phyloP scores from a whole-genome alignment of 2,797 vertebrate genomes.

The Sebastes ruberrimus region DNA sequence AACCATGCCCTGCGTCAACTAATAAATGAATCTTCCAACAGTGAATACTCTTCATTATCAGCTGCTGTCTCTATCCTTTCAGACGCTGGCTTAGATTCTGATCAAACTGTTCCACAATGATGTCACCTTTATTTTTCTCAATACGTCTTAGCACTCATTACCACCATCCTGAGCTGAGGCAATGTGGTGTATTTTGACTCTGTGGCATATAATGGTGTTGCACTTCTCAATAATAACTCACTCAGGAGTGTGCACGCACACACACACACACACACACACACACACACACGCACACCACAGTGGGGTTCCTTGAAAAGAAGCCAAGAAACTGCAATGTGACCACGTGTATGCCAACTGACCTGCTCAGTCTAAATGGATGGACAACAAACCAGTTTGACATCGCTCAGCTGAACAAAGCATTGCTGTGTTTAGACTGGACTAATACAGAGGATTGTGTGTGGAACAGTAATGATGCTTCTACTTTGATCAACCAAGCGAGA shows the following conservation, averaged over 20 bases:
- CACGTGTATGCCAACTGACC: constrained; percentile 31
- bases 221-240: constrained; percentile 22
- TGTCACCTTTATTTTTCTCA: constrained; percentile 47
- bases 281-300: constrained; percentile 11
- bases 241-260: not conserved
- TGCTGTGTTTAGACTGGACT: constrained; percentile 28
- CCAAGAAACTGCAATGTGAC: constrained; percentile 37
- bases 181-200: constrained; percentile 60
- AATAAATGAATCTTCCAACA: constrained; percentile 46
- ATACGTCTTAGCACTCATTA: constrained; percentile 37
- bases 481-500: constrained; percentile 18
- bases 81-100: constrained; percentile 4
- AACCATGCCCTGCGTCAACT: constrained; percentile 12
- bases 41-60: constrained; percentile 67
- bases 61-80: constrained; percentile 46
- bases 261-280: not conserved
- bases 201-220: constrained; percentile 37
- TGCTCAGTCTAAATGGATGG: constrained; percentile 20
- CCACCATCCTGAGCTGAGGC: not conserved
- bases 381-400: constrained; percentile 10
- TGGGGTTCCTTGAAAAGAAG: constrained; percentile 33
- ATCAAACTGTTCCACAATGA: constrained; percentile 16
- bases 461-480: constrained; percentile 3
- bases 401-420: constrained; percentile 35
- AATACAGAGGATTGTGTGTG: constrained; percentile 19